Conservation (phyloP, 2,888 invertebrate genomes). For the Heliothis peltigera region DNA sequence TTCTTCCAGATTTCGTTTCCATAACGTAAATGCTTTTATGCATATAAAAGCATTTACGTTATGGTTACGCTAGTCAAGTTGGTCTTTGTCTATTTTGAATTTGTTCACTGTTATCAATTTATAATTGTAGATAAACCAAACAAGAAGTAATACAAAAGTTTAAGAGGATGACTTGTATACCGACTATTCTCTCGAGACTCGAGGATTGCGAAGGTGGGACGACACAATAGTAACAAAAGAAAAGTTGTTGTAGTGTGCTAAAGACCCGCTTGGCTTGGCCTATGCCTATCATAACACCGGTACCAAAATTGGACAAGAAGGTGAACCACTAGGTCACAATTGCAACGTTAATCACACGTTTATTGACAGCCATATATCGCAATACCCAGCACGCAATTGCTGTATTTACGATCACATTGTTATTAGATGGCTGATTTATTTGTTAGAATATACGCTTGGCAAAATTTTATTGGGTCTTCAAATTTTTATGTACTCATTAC, state of each 20-base stretch:
- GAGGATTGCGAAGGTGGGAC: no score
- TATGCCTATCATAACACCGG: neutral
- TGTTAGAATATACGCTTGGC: neutral
- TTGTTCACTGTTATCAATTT: no score
- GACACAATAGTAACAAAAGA: neutral
- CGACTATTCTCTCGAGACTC: no score
- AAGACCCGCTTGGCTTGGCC: neutral
- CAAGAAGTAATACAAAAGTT: no score
- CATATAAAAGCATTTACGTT: no score
- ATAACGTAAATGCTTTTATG: no score
- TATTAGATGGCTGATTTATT: conserved; percentile 23
- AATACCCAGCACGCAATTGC: conserved; percentile 23
- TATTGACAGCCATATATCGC: conserved; percentile 21
- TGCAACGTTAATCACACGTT: conserved; percentile 33
- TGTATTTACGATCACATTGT: conserved; percentile 22
- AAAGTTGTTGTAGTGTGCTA: conserved; percentile 7
- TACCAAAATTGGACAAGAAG: conserved; percentile 14
- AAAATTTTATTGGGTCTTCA: conserved; percentile 2
- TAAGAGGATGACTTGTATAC: no score
- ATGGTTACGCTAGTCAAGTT: no score
- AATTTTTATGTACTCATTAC: neutral
- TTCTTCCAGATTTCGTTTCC: no score
- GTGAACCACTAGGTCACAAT: conserved; percentile 18
- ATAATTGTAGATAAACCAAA: no score
- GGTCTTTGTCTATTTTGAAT: no score